These are phyloP conservation scores for Myiagra hebetior DNA, from an alignment of 2,113 vertebrate species.

Conservation along the genomic window DNA sequence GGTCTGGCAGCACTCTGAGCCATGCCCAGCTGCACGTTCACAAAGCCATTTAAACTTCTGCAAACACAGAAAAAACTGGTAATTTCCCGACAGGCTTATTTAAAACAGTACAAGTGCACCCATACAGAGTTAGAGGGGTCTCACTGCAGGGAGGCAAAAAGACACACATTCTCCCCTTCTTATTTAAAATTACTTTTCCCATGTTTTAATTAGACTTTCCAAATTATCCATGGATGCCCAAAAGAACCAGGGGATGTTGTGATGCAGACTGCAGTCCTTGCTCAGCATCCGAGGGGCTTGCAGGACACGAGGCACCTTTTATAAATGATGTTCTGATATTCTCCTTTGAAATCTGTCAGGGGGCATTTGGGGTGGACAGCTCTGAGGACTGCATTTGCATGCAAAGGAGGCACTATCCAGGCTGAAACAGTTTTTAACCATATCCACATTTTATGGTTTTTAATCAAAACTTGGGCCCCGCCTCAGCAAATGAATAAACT, in stretches of 20 bases:
- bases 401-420: neutral
- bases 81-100: neutral
- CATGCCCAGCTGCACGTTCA: conserved; percentile 53
- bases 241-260: neutral
- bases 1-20: neutral
- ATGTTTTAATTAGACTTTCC: neutral
- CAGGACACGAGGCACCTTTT: neutral
- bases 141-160: neutral
- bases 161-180: neutral
- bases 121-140: neutral
- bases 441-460: neutral
- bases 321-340: neutral
- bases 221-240: neutral
- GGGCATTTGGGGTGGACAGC: neutral
- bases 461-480: neutral
- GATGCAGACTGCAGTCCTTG: neutral
- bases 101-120: neutral
- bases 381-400: neutral
- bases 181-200: neutral
- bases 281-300: neutral
- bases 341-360: neutral
- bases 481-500: neutral
- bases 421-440: neutral
- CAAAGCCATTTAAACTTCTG: neutral
- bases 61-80: neutral